These are phyloP conservation scores for Nicator chloris DNA, from an alignment of 2,113 vertebrate species.

Conservation along the genomic window DNA sequence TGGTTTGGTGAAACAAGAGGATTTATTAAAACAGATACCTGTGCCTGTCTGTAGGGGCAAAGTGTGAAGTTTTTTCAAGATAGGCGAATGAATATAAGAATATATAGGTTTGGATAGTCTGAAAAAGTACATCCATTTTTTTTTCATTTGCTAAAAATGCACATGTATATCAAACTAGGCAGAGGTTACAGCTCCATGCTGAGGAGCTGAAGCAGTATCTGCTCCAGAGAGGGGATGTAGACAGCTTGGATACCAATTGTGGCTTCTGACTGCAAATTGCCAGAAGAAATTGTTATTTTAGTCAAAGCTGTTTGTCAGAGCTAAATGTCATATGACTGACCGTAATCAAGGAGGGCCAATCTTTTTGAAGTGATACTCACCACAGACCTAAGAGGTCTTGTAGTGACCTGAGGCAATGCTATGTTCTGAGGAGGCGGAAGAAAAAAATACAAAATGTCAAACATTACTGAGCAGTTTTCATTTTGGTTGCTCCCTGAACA, in stretches of 20 bases:
- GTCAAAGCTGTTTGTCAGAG: not conserved
- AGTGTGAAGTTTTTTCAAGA: not conserved
- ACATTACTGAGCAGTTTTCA: not conserved
- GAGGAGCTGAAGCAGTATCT: not conserved
- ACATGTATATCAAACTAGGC: not conserved
- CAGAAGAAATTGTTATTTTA: not conserved
- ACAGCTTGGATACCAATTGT: rapidly evolving
- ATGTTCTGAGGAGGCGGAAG: not conserved
- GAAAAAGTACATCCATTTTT: not conserved
- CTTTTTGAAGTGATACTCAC: not conserved
- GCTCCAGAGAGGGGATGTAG: not conserved
- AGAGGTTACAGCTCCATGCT: not conserved
- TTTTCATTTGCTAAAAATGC: not conserved
- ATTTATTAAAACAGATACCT: not conserved
- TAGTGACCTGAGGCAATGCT: not conserved
- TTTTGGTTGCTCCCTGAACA: not conserved
- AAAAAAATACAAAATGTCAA: not conserved
- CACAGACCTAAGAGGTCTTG: not conserved
- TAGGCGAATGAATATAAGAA: not conserved
- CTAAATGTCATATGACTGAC: not conserved
- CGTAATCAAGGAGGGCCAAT: not conserved
- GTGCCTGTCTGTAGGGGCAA: not conserved
- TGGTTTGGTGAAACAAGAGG: no score
- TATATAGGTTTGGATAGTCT: not conserved
- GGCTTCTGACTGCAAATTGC: not conserved